phyloP scores from a whole-genome alignment of 1,140 invertebrate species.

The Cydia amplana region DNA sequence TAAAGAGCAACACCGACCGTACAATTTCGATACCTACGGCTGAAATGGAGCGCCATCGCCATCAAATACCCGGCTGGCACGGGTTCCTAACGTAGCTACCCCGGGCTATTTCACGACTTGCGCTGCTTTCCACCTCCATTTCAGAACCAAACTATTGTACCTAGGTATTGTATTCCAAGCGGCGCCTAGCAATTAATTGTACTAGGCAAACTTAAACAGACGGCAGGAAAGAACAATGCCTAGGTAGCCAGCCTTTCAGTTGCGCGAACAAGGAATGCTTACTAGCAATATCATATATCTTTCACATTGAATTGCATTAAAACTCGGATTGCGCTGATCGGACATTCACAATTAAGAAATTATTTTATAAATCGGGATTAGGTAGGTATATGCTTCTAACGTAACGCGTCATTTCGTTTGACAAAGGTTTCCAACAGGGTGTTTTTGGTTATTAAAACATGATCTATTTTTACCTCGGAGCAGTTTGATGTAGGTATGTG shows the following conservation, averaged over 20 bases:
- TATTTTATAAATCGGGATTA: too few species aligned
- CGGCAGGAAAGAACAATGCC: conserved; percentile 28
- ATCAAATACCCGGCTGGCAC: conserved; percentile 11
- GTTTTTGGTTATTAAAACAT: too few species aligned
- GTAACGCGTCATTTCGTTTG: too few species aligned
- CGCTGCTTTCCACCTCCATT: conserved; percentile 4
- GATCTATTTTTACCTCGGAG: too few species aligned
- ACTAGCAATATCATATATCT: background rate
- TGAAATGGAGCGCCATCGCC: conserved; percentile 9
- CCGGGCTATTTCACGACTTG: conserved; percentile 19
- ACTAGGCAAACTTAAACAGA: conserved; percentile 21
- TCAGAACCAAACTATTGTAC: background rate
- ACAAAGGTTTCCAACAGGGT: too few species aligned
- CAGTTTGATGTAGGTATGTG: too few species aligned
- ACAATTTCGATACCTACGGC: conserved; percentile 1
- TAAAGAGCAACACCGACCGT: conserved; percentile 12
- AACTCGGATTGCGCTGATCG: too few species aligned
- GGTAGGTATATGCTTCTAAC: too few species aligned
- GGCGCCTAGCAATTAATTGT: conserved; percentile 14
- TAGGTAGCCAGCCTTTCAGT: background rate
- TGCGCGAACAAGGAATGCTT: background rate
- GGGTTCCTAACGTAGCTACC: conserved; percentile 3
- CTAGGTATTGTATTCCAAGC: conserved; percentile 31
- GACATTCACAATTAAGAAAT: too few species aligned
- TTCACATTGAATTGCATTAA: too few species aligned